Conservation (phyloP, 2,113 vertebrate genomes). For the Trochalopteron elliotii region DNA sequence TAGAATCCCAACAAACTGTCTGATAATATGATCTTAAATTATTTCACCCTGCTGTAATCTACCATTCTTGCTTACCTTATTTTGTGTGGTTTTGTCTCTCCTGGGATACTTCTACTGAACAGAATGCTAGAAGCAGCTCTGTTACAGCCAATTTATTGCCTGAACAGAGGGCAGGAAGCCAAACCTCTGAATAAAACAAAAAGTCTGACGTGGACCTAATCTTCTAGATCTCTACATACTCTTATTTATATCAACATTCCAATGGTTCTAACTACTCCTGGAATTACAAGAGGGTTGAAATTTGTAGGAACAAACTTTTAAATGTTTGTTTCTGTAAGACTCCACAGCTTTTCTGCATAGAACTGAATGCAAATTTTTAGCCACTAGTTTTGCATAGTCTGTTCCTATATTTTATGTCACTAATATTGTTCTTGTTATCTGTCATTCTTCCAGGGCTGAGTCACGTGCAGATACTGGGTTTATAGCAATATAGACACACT, state of each 20-base stretch:
- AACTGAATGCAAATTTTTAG: not conserved
- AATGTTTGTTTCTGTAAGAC: not conserved
- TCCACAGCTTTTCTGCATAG: not conserved
- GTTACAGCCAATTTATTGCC: conserved; percentile 45
- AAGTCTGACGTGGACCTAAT: not conserved
- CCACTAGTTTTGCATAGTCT: not conserved
- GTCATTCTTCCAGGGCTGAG: not conserved
- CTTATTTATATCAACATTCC: not conserved
- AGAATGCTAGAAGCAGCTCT: not conserved
- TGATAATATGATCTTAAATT: not conserved
- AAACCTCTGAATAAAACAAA: not conserved
- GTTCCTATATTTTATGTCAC: not conserved
- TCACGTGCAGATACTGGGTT: not conserved
- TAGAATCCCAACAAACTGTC: not conserved
- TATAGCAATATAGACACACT: not conserved
- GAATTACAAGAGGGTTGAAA: not conserved
- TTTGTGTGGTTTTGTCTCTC: not conserved
- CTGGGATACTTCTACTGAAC: not conserved
- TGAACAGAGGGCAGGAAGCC: conserved; percentile 31
- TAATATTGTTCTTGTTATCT: not conserved
- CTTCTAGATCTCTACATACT: not conserved
- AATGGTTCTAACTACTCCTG: not conserved
- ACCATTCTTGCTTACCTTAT: conserved; percentile 33
- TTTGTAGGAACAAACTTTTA: not conserved
- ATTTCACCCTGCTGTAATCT: not conserved